Evolutionary conservation across 2,888 invertebrate genomes (phyloP).

Genomic region (Uloborus plumipes): DNA sequence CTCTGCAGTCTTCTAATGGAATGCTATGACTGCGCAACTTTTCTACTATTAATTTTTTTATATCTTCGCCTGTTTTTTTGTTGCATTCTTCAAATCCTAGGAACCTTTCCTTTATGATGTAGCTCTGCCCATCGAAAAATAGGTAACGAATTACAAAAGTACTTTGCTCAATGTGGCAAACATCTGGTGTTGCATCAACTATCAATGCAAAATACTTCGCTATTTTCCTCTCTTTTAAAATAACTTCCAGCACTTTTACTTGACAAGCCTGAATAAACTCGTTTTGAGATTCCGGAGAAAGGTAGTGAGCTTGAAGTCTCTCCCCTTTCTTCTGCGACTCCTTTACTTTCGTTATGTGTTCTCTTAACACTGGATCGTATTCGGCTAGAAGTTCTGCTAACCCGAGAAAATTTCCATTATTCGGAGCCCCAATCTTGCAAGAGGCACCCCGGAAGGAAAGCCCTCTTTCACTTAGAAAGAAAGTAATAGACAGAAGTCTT

Average conservation of each 20-base stretch:
- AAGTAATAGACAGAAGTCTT: background rate
- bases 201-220: background rate
- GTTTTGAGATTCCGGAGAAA: slow-evolving; percentile 1
- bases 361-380: slow-evolving; percentile 2
- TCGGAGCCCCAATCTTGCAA: background rate
- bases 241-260: background rate
- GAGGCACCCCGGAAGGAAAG: background rate
- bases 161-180: background rate
- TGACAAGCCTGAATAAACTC: background rate
- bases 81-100: background rate
- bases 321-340: background rate
- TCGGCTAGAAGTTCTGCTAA: background rate
- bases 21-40: background rate
- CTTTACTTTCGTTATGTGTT: slow-evolving; percentile 6
- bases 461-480: slow-evolving; percentile 4
- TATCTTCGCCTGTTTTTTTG: background rate
- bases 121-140: background rate
- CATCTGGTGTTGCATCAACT: slow-evolving; percentile 5
- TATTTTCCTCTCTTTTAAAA: background rate
- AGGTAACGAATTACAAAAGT: background rate
- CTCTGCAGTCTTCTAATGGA: slow-evolving; percentile 24
- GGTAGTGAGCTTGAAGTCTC: slow-evolving; percentile 3
- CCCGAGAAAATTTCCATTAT: slow-evolving; percentile 12
- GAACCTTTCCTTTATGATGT: background rate
- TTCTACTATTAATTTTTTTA: background rate